Evolutionary conservation across 2,888 invertebrate species (phyloP).

Genomic region (Dichetophora obliterata): DNA sequence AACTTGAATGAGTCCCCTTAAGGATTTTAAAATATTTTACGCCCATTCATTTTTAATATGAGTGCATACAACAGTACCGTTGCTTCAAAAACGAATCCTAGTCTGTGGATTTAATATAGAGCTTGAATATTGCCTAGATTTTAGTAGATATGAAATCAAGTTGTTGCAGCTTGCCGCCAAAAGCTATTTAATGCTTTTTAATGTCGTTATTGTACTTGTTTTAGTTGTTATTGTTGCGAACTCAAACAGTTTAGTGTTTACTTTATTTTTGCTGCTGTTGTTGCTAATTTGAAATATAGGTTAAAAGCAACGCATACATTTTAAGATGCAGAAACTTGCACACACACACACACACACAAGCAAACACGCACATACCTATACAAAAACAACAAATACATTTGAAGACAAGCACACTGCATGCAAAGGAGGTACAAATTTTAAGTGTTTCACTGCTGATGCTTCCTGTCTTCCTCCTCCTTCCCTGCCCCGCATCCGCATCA

Average conservation of each 20-base stretch:
- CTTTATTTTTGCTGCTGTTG: constrained; percentile 8
- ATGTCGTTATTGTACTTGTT: background rate
- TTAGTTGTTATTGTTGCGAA: background rate
- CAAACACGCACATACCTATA: background rate
- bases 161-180: constrained; percentile 9
- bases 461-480: background rate
- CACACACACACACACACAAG: background rate
- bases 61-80: no score
- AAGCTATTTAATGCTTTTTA: constrained; percentile 9
- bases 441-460: constrained; percentile 19
- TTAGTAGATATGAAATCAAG: background rate
- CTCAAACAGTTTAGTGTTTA: background rate
- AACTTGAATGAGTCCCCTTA: no score
- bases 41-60: no score
- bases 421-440: constrained; percentile 13
- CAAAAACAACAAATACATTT: background rate
- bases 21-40: no score
- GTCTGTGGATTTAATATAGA: no score
- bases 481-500: background rate
- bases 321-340: background rate
- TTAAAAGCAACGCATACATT: constrained; percentile 42
- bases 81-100: no score
- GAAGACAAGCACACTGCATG: background rate
- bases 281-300: constrained; percentile 42
- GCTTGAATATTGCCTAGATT: no score